These are phyloP conservation scores for Sebastes nivosus DNA, from an alignment of 2,797 vertebrate genomes.

Conservation along the genomic window DNA sequence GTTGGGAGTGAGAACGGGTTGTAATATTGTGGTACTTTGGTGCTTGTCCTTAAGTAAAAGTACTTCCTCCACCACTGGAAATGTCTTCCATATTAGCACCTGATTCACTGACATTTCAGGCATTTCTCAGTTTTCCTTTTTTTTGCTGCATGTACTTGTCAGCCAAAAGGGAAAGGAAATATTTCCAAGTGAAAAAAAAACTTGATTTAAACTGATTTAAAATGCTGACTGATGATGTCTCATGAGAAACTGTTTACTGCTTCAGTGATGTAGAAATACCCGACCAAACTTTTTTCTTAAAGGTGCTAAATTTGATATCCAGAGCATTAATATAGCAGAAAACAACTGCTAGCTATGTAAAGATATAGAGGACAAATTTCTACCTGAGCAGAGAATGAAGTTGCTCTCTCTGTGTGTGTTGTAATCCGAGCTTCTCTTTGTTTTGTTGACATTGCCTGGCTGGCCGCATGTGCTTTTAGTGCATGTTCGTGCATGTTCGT, in stretches of 20 bases:
- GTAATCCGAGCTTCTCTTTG: too few relatives aligned
- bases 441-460: too few relatives aligned
- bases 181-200: constrained; percentile 5
- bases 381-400: too few relatives aligned
- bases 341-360: too few relatives aligned
- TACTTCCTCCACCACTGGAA: background rate
- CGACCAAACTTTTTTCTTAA: background rate
- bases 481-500: too few relatives aligned
- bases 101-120: background rate
- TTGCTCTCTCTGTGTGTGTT: background rate
- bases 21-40: too few relatives aligned
- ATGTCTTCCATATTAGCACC: background rate
- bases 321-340: too few relatives aligned
- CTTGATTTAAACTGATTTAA: constrained; percentile 2
- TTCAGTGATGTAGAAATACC: background rate
- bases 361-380: accelerated
- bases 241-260: constrained; percentile 20
- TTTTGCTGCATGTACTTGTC: background rate
- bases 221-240: constrained; percentile 36
- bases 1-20: too few relatives aligned
- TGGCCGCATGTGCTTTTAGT: too few relatives aligned
- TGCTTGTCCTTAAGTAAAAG: background rate
- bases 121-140: background rate
- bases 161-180: background rate
- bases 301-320: too few relatives aligned